Evolutionary conservation across 2,888 invertebrate genomes (phyloP).

Genomic region (Ashinkailepas kermadecensis): DNA sequence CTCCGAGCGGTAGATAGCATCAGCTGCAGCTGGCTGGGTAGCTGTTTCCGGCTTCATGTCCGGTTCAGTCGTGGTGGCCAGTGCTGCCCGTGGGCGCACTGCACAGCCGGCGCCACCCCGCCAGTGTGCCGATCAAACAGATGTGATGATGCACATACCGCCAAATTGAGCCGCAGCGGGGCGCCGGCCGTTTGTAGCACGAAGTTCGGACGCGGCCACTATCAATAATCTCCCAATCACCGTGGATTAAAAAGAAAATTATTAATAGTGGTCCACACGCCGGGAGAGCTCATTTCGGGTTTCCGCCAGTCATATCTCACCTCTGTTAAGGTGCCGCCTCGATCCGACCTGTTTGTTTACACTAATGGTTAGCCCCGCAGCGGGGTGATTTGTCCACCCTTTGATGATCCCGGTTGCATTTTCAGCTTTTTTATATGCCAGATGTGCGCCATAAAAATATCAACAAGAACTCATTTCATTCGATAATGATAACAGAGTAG

Average conservation of each 20-base stretch:
- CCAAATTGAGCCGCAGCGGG: conserved; percentile 7
- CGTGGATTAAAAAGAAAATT: conserved; percentile 9
- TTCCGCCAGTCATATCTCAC: conserved; percentile 11
- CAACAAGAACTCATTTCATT: too few relatives aligned
- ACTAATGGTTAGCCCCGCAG: neutral
- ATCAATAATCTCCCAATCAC: conserved; percentile 16
- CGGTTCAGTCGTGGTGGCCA: neutral
- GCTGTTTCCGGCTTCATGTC: too few relatives aligned
- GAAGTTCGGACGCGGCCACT: neutral
- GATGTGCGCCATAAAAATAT: too few relatives aligned
- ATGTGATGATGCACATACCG: conserved; percentile 3
- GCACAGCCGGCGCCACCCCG: neutral
- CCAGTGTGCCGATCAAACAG: neutral
- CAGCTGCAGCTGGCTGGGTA: too few relatives aligned
- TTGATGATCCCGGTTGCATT: too few relatives aligned
- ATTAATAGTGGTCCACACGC: neutral
- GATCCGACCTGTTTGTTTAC: neutral
- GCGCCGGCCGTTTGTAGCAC: neutral
- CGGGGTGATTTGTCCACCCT: neutral
- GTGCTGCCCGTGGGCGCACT: neutral
- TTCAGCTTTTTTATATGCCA: too few relatives aligned
- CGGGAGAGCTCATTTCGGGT: neutral
- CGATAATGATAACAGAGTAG: too few relatives aligned
- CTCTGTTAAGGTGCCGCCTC: neutral
- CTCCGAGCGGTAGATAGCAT: too few relatives aligned